Base-by-base conservation (phyloP, 2,888 invertebrate genomes). In the Tholera decimalis region DNA sequence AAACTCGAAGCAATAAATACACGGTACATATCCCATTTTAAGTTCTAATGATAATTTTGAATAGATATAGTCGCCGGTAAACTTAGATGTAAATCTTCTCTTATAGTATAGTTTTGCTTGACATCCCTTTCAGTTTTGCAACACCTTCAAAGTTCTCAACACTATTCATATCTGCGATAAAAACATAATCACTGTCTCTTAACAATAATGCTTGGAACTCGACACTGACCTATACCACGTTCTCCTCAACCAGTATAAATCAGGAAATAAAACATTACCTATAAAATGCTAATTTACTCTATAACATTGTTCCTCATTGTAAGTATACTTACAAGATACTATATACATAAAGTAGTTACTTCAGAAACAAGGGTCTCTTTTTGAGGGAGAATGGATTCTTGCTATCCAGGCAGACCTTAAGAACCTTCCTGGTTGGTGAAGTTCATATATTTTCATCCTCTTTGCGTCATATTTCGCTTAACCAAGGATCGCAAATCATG, bases 281-380 rank as follows among this genome's bases (percentile, higher is more conserved):
- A 26, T 44, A 47, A 24, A 56, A 51, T 15, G 43, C 18, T 37
- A 73, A 73, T 58, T 61, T 13, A 18, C 22, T 39, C 30, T 33
- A 55, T n/a, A 44, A 24, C 39, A 67, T 41, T 73, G 22, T 70
- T 58, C 58, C 41, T 70, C 35, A 46, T 73, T 59, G 28, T 53
- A 43, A n/a, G 11, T 26, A 37, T 39, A 20, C 20, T 8, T 4
- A n/a, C 24, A 7, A 3, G 13, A 24, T 18, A n/a, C n/a, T 20
- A 7, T 9, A 9, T 9, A 1, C 9, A 39, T 39, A 9, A 39
- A 43, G 15, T 11, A 18, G 1, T 11, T 7, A 50, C 11, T 20
- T 15, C 15, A 18, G 18, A 6, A 7, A 2, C 6, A 13, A 4
- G 2, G 2, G 2, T 18, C 6, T 44, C 15, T 0, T 51, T 11